These are phyloP conservation scores for Plecotus auritus DNA, from an alignment of 2,113 vertebrate species.

Conservation along the genomic window DNA sequence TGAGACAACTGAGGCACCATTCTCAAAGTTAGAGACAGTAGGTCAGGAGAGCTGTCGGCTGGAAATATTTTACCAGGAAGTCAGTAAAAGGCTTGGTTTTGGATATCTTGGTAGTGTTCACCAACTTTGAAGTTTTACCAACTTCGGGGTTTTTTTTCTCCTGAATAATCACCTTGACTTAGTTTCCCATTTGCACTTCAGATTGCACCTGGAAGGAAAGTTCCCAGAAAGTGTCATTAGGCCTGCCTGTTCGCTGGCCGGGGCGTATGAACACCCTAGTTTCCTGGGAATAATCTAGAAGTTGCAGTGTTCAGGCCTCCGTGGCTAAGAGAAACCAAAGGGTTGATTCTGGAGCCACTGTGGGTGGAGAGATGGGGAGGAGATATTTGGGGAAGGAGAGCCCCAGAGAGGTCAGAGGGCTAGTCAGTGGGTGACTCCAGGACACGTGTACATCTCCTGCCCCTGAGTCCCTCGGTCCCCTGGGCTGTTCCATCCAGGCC, in stretches of 20 bases:
- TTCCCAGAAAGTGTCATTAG: neutral
- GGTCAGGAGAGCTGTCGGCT: neutral
- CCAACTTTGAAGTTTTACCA: neutral
- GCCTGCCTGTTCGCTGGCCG: accelerated
- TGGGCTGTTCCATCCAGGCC: neutral
- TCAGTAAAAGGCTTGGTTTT: neutral
- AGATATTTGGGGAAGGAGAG: neutral
- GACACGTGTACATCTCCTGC: neutral
- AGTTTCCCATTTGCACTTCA: neutral
- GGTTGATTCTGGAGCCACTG: neutral
- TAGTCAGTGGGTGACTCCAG: neutral
- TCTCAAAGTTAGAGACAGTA: neutral
- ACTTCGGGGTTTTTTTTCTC: neutral
- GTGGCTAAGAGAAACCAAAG: neutral
- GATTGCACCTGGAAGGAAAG: neutral
- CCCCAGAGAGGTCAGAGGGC: neutral
- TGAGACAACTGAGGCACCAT: neutral
- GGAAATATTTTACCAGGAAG: neutral
- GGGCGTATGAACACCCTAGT: neutral
- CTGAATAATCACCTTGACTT: neutral
- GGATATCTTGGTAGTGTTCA: neutral
- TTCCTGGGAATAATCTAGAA: neutral
- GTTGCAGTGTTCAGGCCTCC: neutral
- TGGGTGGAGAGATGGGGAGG: neutral
- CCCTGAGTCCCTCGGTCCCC: neutral